Conservation (phyloP, 2,888 invertebrate genomes). For the Aphodius granarius region DNA sequence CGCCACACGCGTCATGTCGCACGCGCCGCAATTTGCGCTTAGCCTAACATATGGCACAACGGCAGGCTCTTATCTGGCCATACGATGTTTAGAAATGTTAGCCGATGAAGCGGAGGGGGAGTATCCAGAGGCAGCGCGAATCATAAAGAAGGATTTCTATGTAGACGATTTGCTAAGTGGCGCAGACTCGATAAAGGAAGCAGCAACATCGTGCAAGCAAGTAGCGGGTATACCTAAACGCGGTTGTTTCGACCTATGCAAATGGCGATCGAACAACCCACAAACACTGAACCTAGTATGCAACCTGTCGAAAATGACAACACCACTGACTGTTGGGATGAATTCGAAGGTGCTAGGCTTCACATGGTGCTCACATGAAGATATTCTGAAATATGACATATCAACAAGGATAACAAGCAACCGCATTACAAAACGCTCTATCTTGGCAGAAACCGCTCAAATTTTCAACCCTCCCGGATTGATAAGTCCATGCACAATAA, state of each 20-base stretch:
- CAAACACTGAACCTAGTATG: conserved; percentile 9
- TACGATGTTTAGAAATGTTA: conserved; percentile 20
- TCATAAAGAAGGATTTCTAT: conserved; percentile 31
- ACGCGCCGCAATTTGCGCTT: no score
- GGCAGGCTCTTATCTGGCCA: background rate
- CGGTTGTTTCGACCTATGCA: conserved; percentile 15
- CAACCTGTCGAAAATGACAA: background rate
- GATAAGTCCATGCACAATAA: conserved; percentile 12
- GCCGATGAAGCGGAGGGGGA: conserved; percentile 8
- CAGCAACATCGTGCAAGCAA: background rate
- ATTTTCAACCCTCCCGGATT: conserved; percentile 22
- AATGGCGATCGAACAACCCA: conserved; percentile 16
- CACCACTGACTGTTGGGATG: conserved; percentile 13
- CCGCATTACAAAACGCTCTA: background rate
- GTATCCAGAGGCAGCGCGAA: conserved; percentile 7
- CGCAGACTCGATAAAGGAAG: conserved; percentile 22
- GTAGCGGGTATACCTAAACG: background rate
- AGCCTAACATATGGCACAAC: background rate
- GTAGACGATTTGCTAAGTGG: conserved; percentile 28
- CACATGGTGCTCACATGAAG: conserved; percentile 42
- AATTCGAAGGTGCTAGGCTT: conserved; percentile 22
- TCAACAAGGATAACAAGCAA: background rate
- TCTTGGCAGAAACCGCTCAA: conserved; percentile 13
- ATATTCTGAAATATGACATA: conserved; percentile 26
- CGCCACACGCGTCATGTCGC: no score